A percentile compares a stretch with the other conserved stretches of the same genome.
phyloP scores from a whole-genome alignment of 2,113 vertebrate species.

The Rhinogobius similis region DNA sequence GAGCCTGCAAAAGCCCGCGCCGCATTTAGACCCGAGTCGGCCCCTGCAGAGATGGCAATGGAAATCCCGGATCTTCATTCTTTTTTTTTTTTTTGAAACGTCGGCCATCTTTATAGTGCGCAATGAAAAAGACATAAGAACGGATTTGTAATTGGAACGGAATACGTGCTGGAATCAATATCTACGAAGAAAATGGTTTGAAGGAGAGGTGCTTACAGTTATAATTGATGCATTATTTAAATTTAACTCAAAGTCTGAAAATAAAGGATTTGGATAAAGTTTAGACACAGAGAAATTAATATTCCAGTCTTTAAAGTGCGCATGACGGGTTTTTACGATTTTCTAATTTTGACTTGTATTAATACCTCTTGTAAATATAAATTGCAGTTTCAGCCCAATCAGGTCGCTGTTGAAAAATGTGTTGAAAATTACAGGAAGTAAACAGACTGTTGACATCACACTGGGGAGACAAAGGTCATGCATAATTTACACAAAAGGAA shows the following conservation, averaged over 20 bases:
- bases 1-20: conserved; percentile 54
- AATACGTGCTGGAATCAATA: conserved; percentile 22
- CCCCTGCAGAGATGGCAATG: conserved; percentile 41
- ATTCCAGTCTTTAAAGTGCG: not conserved
- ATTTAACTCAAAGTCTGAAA: not conserved
- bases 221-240: not conserved
- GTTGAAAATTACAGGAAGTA: no score
- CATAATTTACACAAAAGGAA: no score
- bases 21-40: conserved; percentile 51
- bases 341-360: no score
- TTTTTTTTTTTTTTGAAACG: not conserved
- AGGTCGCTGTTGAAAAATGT: no score
- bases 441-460: no score
- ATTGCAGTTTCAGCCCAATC: no score
- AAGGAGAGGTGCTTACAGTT: not conserved
- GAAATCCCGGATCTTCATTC: conserved; percentile 42
- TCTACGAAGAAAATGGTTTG: conserved; percentile 6
- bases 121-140: conserved; percentile 27
- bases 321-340: no score
- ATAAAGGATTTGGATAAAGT: no score
- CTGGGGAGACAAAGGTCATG: no score
- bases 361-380: no score
- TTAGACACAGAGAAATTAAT: not conserved
- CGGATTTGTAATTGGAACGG: conserved; percentile 17
- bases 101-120: conserved; percentile 35